Base-by-base conservation (phyloP, 1,140 invertebrate genomes). In the Cecropterus lyciades region DNA sequence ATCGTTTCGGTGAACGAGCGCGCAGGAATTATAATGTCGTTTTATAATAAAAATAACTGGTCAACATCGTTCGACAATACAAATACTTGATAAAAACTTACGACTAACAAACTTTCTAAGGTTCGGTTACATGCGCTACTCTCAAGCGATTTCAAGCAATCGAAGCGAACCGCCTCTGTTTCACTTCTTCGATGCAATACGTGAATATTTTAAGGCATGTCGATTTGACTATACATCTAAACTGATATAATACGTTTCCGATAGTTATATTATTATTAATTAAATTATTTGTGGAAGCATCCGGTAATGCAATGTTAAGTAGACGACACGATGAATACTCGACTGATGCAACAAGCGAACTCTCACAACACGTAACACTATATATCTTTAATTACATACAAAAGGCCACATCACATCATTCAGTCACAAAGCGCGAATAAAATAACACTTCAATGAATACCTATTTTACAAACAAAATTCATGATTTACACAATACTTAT, bases 361-460 rank as follows among this genome's bases (percentile, higher is more conserved):
- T 80, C 86, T 79, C 84, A 81, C 78, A 70, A 78, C 68, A 80
- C 76, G 71, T 82, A 82, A 87, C 73, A 82, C 69, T 76, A 80
- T 75, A 75, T 80, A 77, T 70, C 70, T 79, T 84, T 79, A 87
- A n/a, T 24, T 24, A 24, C 84, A 87, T 92, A 85, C 85, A 88
- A 89, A 86, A 92, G 89, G 89, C 89, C 89, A 90, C 89, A 90
- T 83, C 89, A 90, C 87, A 89, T 91, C 87, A 88, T 90, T 86
- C 89, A 88, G 85, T 92, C 89, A 92, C 87, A 85, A 90, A 90
- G 87, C 89, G 89, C 82, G 77, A 77, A 80, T 68, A 59, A 67
- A 70, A 65, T 15, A 65, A 48, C 43, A 66, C 53, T 67, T 63
- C 57, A 67, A 70, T 73, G 64, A 64, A n/a, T 67, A 60, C 57